Percentiles rank a stretch among this genome's conserved stretches.
Conservation (phyloP, 2,113 vertebrate genomes). For the Mastomys coucha region DNA sequence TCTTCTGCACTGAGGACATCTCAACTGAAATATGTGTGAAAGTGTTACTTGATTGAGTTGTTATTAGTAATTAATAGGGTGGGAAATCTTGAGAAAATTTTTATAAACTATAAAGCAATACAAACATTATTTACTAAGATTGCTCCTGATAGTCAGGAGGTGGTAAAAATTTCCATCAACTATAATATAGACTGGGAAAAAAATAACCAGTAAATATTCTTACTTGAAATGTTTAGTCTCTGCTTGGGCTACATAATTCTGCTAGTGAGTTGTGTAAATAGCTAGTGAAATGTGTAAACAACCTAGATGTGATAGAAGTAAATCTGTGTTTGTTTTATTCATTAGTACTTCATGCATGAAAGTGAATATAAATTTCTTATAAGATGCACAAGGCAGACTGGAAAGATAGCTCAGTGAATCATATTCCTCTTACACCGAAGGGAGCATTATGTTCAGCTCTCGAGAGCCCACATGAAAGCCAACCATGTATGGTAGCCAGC, state of each 20-base stretch:
- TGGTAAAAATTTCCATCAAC: not conserved
- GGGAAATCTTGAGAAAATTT: not conserved
- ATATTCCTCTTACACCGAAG: too few relatives aligned
- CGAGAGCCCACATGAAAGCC: not conserved
- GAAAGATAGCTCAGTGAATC: not conserved
- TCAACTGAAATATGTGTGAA: not conserved
- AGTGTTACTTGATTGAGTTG: not conserved
- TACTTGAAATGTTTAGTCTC: not conserved
- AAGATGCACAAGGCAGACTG: not conserved
- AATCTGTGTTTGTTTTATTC: accelerated
- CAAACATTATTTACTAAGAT: not conserved
- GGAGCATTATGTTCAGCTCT: too few relatives aligned
- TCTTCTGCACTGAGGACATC: not conserved
- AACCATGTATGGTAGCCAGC: not conserved
- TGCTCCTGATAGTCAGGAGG: not conserved
- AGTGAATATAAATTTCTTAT: not conserved
- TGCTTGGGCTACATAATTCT: not conserved
- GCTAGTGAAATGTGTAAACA: not conserved
- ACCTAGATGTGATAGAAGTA: accelerated
- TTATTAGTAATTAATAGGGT: not conserved
- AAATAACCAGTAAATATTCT: not conserved
- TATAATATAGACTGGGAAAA: not conserved
- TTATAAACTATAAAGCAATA: not conserved
- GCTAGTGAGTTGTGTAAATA: not conserved
- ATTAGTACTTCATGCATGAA: not conserved